Conservation (phyloP, 64 coral and sea anemone species). For the Porites lutea region DNA sequence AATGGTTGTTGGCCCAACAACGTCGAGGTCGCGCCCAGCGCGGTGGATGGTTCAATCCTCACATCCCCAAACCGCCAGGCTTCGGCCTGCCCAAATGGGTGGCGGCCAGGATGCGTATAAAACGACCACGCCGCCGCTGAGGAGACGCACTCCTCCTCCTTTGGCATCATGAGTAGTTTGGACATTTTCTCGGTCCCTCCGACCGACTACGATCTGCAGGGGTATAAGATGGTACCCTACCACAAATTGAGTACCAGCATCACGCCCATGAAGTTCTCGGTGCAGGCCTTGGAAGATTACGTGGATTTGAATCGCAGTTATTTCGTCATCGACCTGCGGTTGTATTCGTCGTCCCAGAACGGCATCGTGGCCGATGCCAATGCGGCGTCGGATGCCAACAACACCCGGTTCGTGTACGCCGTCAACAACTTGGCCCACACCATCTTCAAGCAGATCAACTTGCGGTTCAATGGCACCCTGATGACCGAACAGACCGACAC, state of each 20-base stretch:
- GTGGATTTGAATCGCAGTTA: background rate
- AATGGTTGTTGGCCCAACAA: too few species aligned
- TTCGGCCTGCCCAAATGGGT: too few species aligned
- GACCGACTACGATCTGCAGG: background rate
- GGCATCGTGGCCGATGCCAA: too few species aligned
- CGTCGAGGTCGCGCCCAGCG: background rate
- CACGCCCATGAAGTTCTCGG: too few species aligned
- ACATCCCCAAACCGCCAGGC: too few species aligned
- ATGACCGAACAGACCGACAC: slow-evolving; percentile 3
- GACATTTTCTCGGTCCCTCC: background rate
- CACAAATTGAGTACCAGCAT: background rate
- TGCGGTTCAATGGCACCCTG: background rate
- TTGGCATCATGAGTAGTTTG: background rate
- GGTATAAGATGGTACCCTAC: background rate
- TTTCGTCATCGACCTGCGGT: background rate
- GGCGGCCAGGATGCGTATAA: background rate
- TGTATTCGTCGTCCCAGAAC: background rate
- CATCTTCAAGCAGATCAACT: background rate
- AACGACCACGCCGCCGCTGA: background rate
- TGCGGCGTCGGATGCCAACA: background rate
- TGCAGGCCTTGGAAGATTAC: background rate
- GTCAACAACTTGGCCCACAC: background rate
- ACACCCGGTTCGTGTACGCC: background rate
- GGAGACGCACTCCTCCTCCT: background rate
- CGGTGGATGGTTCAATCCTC: too few species aligned